Conservation (phyloP, 2,113 vertebrate genomes). For the Nothobranchius kuhntae region DNA sequence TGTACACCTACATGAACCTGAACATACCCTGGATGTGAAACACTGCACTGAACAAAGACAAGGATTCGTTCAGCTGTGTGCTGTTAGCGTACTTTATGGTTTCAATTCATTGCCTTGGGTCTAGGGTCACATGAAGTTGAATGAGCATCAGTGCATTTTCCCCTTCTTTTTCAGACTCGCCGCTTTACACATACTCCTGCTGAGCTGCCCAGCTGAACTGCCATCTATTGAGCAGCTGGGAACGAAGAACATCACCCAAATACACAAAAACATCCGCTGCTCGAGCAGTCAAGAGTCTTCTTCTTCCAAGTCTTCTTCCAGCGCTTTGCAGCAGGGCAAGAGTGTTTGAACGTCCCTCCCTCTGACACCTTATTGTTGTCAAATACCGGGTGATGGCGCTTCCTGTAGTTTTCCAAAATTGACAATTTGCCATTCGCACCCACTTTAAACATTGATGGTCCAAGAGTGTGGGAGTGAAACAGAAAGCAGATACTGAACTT, state of each 20-base stretch:
- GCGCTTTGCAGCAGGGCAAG: background rate
- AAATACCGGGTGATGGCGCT: background rate
- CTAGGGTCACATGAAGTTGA: conserved; percentile 9
- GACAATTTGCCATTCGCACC: background rate
- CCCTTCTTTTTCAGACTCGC: background rate
- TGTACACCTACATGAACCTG: background rate
- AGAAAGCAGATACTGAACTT: background rate
- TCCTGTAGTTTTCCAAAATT: background rate
- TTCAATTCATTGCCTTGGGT: background rate
- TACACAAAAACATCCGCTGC: background rate
- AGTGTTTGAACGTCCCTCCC: background rate
- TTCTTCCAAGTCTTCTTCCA: background rate
- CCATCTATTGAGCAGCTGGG: background rate
- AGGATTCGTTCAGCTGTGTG: background rate
- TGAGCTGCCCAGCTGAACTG: background rate
- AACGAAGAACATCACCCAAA: background rate
- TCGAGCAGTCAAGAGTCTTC: background rate
- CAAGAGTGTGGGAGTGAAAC: background rate
- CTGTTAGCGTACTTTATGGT: background rate
- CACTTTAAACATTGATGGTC: background rate
- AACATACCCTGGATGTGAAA: too few species aligned
- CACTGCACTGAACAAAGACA: background rate
- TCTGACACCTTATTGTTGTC: background rate
- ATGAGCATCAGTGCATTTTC: background rate
- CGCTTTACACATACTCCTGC: background rate